Base-by-base conservation (phyloP, 2,113 vertebrate genomes). In the Dromas ardeola region DNA sequence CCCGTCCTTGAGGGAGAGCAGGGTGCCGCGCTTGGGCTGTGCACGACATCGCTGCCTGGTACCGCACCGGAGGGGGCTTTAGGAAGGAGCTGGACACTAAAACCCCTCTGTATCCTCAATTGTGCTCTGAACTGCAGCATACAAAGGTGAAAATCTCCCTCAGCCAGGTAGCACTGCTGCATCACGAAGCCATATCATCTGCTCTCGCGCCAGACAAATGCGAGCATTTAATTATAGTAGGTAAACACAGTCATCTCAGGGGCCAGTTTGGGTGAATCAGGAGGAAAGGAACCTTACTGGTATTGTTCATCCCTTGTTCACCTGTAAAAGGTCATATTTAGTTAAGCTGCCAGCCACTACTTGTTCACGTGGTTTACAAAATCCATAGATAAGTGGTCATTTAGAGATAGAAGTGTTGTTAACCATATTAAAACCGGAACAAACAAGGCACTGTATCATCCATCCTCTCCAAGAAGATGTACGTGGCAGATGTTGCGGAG, bases 1-100 rank as follows among this genome's bases (percentile, higher is more conserved):
- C 26, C 14, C 19, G 22, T 56, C 23, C 29, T 38, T 29, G 8
- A 13, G 11, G 34, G 47, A 58, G 53, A 72, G 26, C 36, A 8
- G 10, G 2, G 5, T 45, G 27, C 55, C 2, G 0, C 0, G 0
- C 36, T 47, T 3, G 0, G 55, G 53, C 0, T 3, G 4, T 26
- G 42, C 10, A 2, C 1, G 1, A 3, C 23, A 9, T 22, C 5
- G 0, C 38, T 63, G 32, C n/a, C 63, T 10, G 4, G 23, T n/a
- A 2, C 45, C 18, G 22, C 20, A 10, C 16, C 4, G 4, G 17
- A 42, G 10, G 0, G 11, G n/a, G 10, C 4, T n/a, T n/a, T 80
- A 34, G 38, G 58, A 73, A 30, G 0, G 1, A 61, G 21, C 26
- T 38, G 53, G 17, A 49, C 18, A 4, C n/a, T 52, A 8, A 49